Base-by-base conservation (phyloP, 2,113 vertebrate genomes). In the Passer domesticus region DNA sequence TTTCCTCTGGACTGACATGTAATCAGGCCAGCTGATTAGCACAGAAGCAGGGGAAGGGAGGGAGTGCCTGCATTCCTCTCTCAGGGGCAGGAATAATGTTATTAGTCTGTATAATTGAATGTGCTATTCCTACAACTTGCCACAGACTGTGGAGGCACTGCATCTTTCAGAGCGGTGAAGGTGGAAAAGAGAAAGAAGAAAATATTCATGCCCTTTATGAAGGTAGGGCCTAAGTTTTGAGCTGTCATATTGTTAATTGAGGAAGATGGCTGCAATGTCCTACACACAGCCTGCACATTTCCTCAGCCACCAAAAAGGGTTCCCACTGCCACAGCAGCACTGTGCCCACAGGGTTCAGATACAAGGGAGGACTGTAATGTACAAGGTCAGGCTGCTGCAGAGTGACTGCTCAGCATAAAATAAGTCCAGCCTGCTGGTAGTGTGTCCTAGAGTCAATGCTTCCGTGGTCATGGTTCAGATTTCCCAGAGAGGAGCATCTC, bases 91-190 rank as follows among this genome's bases (percentile, higher is more conserved):
- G 70, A 55, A 88, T 50, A 53, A 28, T 2, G 1, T 73, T 49
- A 90, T 59, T 47, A 88, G 59, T 23, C 27, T 18, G 19, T 31
- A 19, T 21, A 47, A 20, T 2, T 59, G 59, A 59, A 83, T 21
- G 43, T 67, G 53, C 63, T 77, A 4, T 33, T 43, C 37, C 11
- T 56, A 64, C 60, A 43, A 41, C 30, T 49, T 60, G 74, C 67
- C 46, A n/a, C 2, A 10, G 37, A 27, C 46, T 0, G 0, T 39
- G 62, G 52, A 63, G n/a, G 43, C 23, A 62, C 14, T 2, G 6
- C 35, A 7, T 47, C 43, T 67, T 63, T 19, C 39, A 73, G 47
- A 43, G 33, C 13, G 7, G 27, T 43, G 21, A 73, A 77, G 31
- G 33, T 6, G 39, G n/a, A 46, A 50, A 73, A 20, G 25, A 75